Evolutionary conservation across 2,888 invertebrate genomes (phyloP).

Genomic region (Achlya flavicornis): DNA sequence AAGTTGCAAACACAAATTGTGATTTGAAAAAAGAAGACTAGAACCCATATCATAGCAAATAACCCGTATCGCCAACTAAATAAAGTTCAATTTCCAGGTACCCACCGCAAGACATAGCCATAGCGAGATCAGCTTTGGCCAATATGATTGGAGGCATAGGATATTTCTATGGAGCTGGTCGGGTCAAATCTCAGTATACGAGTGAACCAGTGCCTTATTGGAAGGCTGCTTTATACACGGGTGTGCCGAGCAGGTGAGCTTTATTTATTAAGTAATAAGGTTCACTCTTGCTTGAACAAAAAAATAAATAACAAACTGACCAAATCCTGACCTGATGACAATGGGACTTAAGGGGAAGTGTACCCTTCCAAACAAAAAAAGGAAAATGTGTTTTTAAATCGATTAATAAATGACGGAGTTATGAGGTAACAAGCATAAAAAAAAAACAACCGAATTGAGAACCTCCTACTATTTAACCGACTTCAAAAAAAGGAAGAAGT

Average conservation of each 20-base stretch:
- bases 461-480: too few relatives aligned
- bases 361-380: too few relatives aligned
- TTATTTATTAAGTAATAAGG: not conserved
- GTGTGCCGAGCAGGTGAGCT: conserved; percentile 88
- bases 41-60: not conserved
- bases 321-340: too few relatives aligned
- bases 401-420: too few relatives aligned
- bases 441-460: too few relatives aligned
- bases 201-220: conserved; percentile 96
- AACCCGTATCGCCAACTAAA: not conserved
- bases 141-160: conserved; percentile 98
- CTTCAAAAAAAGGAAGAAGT: too few relatives aligned
- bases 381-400: too few relatives aligned
- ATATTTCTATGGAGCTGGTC: conserved; percentile 96
- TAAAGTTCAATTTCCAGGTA: conserved; percentile 67
- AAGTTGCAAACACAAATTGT: not conserved
- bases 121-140: conserved; percentile 94
- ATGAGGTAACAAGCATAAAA: too few relatives aligned
- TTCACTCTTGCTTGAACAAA: not conserved
- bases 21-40: too few relatives aligned
- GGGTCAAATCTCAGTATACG: conserved; percentile 92
- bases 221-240: conserved; percentile 95
- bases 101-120: conserved; percentile 85
- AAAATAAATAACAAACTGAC: not conserved
- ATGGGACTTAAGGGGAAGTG: too few relatives aligned